Base-by-base conservation (phyloP, 2,797 vertebrate species). In the Gadopsis bispinosus region DNA sequence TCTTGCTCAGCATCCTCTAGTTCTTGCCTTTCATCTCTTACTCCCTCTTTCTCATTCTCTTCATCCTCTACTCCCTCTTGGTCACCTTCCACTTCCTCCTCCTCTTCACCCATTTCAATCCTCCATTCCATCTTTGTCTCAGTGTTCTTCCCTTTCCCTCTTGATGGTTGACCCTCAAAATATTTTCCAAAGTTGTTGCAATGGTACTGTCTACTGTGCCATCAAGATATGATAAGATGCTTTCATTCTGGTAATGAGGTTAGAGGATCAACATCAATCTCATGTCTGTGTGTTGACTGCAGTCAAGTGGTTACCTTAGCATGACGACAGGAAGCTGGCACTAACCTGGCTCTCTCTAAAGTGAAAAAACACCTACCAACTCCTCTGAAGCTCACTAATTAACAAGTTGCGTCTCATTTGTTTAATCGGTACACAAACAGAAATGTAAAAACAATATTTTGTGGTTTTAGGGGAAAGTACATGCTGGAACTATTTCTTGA, bases 21-120 rank as follows among this genome's bases (percentile, higher is more conserved):
- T 66, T 63, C 41, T 73, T 79, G 22, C 13, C 53, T 82, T 87
- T 86, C 26, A 68, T 77, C 58, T 33, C 60, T 10, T 14, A 7
- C 71, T 72, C 35, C 48, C n/a, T 69, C 20, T 20, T 56, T 55
- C 65, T 63, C 26, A 10, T 55, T 33, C 26, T 67, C 65, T 72
- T 74, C 73, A 74, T 81, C 68, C 41, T 71, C 59, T 64, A 10
- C 69, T 83, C 63, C 53, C 51, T 75, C 55, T 67, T 33, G 58
- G 75, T 58, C 76, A 69, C 60, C 59, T 75, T 37, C 43, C 51
- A 33, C 60, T 47, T 64, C 61, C 66, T 79, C 69, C 22, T 75
- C 43, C 2, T 77, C 58, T 58, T 68, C 55, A 43, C 43, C 12
- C 53, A 22, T 43, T 67, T 51, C 59, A 59, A 4, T 68, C 41